These are phyloP conservation scores for Micromussa lordhowensis DNA, from an alignment of 92 coral and sea anemone species.

Conservation along the genomic window DNA sequence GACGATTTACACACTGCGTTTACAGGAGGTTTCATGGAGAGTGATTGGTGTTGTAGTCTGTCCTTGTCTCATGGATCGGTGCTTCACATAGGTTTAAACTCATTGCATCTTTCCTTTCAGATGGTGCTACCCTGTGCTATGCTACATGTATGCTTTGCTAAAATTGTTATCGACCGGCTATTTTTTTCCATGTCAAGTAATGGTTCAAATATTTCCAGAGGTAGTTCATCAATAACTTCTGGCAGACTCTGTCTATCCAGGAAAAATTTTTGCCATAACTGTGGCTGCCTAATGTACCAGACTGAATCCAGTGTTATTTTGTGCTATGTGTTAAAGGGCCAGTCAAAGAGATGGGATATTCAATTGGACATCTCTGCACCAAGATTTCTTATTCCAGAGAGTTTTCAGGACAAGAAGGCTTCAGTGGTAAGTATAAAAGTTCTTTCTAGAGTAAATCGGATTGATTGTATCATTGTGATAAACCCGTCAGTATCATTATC, in stretches of 20 bases:
- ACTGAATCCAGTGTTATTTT: background rate
- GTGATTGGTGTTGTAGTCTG: no score
- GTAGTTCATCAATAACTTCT: background rate
- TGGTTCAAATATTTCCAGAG: background rate
- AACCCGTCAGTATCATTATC: background rate
- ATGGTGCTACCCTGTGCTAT: no score
- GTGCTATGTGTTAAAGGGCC: constrained; percentile 58
- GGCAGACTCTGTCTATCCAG: background rate
- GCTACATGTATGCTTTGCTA: no score
- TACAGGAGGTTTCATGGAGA: no score
- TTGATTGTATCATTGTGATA: background rate
- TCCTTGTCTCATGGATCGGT: no score
- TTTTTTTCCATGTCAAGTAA: background rate
- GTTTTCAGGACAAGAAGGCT: constrained; percentile 89
- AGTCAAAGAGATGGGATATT: constrained; percentile 94
- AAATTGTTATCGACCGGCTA: no score
- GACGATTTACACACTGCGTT: no score
- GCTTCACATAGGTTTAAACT: no score
- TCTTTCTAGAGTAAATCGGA: background rate
- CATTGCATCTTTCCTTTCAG: no score
- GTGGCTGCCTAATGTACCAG: background rate
- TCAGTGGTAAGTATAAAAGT: constrained; percentile 77
- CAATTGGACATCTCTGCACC: constrained; percentile 95
- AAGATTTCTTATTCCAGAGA: constrained; percentile 91
- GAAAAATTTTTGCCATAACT: background rate